phyloP scores from a whole-genome alignment of 92 coral and sea anemone species.

The Meandrina meandrites region DNA sequence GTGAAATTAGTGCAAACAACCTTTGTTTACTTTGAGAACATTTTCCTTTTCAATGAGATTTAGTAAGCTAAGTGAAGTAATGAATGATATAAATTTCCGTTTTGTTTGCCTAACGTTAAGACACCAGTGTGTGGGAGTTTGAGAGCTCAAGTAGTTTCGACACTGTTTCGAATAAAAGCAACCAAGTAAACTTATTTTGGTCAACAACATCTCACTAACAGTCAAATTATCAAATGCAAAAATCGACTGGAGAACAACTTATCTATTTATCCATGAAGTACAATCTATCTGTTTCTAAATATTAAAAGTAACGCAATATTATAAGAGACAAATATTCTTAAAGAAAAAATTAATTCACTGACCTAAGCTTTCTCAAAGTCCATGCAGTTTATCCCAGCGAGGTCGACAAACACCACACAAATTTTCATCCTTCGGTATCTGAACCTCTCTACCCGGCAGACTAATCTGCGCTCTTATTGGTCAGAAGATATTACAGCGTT shows the following conservation, averaged over 20 bases:
- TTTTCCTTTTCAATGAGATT: neutral
- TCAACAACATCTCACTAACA: neutral
- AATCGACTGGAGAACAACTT: neutral
- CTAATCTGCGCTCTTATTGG: slow-evolving; percentile 23
- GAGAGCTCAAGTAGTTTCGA: neutral
- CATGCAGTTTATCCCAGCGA: neutral
- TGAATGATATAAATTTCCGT: neutral
- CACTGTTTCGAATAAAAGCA: neutral
- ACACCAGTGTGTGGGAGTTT: neutral
- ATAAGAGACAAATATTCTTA: neutral
- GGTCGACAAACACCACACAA: neutral
- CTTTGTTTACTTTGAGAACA: slow-evolving; percentile 1
- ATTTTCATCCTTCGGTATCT: slow-evolving; percentile 40
- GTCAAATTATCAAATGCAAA: neutral
- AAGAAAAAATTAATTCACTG: neutral
- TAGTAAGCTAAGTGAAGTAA: neutral
- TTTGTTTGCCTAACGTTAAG: neutral
- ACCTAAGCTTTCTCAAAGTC: neutral
- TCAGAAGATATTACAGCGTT: neutral
- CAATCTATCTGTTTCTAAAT: neutral
- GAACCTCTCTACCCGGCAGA: neutral
- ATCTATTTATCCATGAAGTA: too few relatives aligned
- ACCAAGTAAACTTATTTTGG: neutral
- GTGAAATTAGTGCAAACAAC: neutral
- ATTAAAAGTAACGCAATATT: neutral